These are phyloP conservation scores for Lagopus leucura DNA, from an alignment of 2,113 vertebrate species.

Conservation along the genomic window DNA sequence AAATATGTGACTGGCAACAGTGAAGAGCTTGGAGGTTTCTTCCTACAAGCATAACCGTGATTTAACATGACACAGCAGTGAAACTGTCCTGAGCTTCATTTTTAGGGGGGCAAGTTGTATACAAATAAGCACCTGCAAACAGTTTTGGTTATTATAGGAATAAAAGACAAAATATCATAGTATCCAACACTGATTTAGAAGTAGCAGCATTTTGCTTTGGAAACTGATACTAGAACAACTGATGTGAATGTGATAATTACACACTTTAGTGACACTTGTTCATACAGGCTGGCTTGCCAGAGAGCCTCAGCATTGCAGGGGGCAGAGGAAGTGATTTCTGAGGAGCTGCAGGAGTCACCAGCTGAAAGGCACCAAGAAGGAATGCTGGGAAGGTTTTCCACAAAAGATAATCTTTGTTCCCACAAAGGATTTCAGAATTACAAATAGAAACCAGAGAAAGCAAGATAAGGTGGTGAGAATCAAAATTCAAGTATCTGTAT, in stretches of 20 bases:
- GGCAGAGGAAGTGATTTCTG: not conserved
- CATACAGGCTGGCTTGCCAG: not conserved
- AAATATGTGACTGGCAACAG: not conserved
- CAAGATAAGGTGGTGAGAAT: not conserved
- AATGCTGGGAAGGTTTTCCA: not conserved
- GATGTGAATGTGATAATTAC: not conserved
- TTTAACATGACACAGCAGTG: not conserved
- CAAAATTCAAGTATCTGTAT: not conserved
- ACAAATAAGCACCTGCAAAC: not conserved
- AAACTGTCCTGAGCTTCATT: not conserved
- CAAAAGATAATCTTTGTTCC: not conserved
- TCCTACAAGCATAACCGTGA: not conserved
- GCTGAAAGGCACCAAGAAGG: not conserved
- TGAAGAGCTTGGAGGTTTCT: not conserved
- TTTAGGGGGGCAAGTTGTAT: rapidly evolving
- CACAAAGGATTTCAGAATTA: not conserved
- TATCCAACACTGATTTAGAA: not conserved
- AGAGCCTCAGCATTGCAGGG: not conserved
- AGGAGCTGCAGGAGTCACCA: not conserved
- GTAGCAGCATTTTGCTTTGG: not conserved
- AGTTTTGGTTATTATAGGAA: not conserved
- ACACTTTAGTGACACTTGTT: not conserved
- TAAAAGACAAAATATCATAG: not conserved
- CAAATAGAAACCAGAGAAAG: not conserved
- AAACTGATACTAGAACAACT: not conserved